These are phyloP conservation scores for Scartelaos histophorus DNA, from an alignment of 2,113 vertebrate species.

Conservation along the genomic window DNA sequence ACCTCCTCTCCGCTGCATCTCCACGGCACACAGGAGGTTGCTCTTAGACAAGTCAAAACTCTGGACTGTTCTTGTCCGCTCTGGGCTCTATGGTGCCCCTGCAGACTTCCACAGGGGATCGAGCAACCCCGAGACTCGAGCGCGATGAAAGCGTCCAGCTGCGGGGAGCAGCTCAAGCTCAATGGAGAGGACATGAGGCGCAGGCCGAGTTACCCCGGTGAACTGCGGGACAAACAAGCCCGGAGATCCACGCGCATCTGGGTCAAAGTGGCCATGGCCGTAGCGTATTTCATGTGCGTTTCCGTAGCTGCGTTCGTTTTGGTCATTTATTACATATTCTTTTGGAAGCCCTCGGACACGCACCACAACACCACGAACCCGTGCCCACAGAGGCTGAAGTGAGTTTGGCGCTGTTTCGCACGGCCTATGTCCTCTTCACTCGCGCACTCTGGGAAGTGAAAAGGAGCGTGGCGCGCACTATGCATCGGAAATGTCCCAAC, in stretches of 20 bases:
- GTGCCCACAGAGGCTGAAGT: constrained; percentile 32
- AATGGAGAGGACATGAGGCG: constrained; percentile 71
- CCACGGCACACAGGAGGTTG: neutral
- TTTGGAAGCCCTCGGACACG: constrained; percentile 75
- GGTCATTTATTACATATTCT: constrained; percentile 85
- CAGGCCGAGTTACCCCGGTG: constrained; percentile 80
- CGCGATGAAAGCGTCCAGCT: constrained; percentile 67
- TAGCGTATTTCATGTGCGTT: constrained; percentile 85
- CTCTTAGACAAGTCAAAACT: neutral
- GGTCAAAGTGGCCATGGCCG: constrained; percentile 85
- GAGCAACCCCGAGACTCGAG: neutral
- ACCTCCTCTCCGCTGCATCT: neutral
- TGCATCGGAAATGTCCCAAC: neutral
- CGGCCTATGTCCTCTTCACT: neutral
- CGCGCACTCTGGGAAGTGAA: neutral
- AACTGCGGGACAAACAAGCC: constrained; percentile 76
- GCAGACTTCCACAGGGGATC: constrained; percentile 3
- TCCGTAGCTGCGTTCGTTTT: constrained; percentile 84
- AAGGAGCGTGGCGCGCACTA: neutral
- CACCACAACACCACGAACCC: constrained; percentile 40
- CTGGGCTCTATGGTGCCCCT: constrained; percentile 51
- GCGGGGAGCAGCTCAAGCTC: constrained; percentile 55
- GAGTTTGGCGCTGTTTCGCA: constrained; percentile 14
- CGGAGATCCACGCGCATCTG: constrained; percentile 80
- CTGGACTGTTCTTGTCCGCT: neutral